Evolutionary conservation across 2,113 vertebrate species (phyloP).

Genomic region (Pygoscelis antarcticus): DNA sequence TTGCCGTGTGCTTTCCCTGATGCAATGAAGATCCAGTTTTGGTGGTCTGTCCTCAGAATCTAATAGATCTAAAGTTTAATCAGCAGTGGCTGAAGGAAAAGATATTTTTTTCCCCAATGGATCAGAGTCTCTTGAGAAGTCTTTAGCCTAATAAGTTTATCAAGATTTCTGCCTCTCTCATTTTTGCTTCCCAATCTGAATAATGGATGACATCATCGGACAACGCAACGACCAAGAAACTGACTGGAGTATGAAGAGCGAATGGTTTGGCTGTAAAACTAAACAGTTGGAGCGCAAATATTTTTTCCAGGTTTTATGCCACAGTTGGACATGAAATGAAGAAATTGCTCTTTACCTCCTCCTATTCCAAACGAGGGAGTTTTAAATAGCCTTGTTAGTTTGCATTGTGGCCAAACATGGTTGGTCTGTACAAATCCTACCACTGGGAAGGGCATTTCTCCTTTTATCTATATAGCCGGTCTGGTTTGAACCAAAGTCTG

Average conservation of each 20-base stretch:
- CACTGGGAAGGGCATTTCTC: background rate
- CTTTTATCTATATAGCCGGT: background rate
- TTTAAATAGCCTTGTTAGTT: background rate
- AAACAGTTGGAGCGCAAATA: background rate
- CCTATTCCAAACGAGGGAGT: background rate
- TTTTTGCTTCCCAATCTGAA: background rate
- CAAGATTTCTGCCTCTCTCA: background rate
- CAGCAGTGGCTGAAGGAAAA: background rate
- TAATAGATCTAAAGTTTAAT: background rate
- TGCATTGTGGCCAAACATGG: background rate
- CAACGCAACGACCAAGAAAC: background rate
- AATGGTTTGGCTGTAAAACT: background rate
- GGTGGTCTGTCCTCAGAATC: background rate
- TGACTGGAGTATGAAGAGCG: background rate
- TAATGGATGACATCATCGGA: background rate
- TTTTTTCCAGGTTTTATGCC: background rate
- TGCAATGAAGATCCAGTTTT: background rate
- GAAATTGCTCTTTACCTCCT: background rate
- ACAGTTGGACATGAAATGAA: background rate
- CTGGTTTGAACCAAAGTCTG: background rate
- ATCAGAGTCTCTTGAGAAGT: background rate
- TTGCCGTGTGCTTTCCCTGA: background rate
- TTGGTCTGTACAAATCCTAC: background rate
- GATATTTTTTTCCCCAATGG: no score
- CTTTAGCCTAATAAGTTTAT: background rate